Conservation (phyloP, 2,888 invertebrate species). For the Leucoptera coffeella region DNA sequence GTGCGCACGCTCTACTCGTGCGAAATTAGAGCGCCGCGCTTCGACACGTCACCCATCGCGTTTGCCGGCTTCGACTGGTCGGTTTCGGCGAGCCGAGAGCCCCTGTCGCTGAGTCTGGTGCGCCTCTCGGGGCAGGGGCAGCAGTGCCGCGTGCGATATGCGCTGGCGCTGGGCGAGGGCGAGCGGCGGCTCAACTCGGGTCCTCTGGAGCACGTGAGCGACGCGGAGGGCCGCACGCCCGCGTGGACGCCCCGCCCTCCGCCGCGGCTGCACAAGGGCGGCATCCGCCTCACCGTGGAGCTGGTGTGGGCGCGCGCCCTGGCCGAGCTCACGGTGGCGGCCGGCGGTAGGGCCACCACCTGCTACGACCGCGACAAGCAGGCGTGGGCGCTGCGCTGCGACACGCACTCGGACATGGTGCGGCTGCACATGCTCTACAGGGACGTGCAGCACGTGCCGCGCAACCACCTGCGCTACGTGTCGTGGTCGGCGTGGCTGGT, state of each 20-base stretch:
- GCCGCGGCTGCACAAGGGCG: constrained; percentile 52
- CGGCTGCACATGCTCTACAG: constrained; percentile 69
- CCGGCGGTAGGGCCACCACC: constrained; percentile 52
- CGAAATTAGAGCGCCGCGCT: constrained; percentile 58
- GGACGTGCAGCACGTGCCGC: constrained; percentile 70
- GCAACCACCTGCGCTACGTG: constrained; percentile 66
- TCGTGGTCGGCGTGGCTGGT: constrained; percentile 68
- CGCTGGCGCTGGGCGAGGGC: constrained; percentile 62
- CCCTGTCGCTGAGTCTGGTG: constrained; percentile 52
- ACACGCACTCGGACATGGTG: constrained; percentile 70
- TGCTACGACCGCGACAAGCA: constrained; percentile 78
- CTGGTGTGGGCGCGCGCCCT: constrained; percentile 65
- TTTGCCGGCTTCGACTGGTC: constrained; percentile 83
- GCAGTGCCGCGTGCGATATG: constrained; percentile 68
- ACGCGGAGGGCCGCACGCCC: constrained; percentile 63
- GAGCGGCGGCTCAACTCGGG: constrained; percentile 64
- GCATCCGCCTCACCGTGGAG: constrained; percentile 65
- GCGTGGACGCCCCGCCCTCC: constrained; percentile 65
- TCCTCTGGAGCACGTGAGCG: constrained; percentile 63
- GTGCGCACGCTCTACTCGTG: constrained; percentile 69
- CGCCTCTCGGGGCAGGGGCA: constrained; percentile 78
- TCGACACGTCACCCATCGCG: constrained; percentile 55
- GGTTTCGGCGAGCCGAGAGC: constrained; percentile 58
- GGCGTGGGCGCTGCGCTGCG: constrained; percentile 72
- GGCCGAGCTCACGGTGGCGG: constrained; percentile 46